Conservation (phyloP, 2,888 invertebrate species). For the Aethes cnicana region DNA sequence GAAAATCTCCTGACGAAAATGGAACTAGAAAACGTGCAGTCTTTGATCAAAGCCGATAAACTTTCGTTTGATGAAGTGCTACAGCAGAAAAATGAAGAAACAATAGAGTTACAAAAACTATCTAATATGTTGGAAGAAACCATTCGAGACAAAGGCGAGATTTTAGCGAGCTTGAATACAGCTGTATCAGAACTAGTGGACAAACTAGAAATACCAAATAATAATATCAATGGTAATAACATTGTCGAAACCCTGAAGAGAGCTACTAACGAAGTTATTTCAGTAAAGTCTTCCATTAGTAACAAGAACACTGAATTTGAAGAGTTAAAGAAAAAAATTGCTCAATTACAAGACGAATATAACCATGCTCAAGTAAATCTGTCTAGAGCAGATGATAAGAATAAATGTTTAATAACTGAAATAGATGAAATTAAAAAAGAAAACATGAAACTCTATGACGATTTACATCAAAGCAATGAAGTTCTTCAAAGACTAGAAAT, state of each 20-base stretch:
- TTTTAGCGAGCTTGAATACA: slow-evolving; percentile 44
- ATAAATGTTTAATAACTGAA: slow-evolving; percentile 39
- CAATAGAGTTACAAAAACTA: slow-evolving; percentile 35
- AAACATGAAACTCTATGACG: slow-evolving; percentile 41
- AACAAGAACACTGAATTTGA: slow-evolving; percentile 34
- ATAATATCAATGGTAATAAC: slow-evolving; percentile 38
- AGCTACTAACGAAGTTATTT: slow-evolving; percentile 43
- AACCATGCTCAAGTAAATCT: slow-evolving; percentile 40
- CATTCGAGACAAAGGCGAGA: slow-evolving; percentile 37
- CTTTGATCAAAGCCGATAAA: slow-evolving; percentile 35
- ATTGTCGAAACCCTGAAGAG: slow-evolving; percentile 50
- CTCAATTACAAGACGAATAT: slow-evolving; percentile 46
- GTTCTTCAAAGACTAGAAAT: slow-evolving; percentile 47
- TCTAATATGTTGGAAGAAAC: slow-evolving; percentile 34
- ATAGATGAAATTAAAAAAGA: slow-evolving; percentile 43
- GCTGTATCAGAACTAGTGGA: slow-evolving; percentile 42
- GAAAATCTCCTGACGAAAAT: slow-evolving; percentile 24
- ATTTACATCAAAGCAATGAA: slow-evolving; percentile 45
- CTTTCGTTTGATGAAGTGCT: slow-evolving; percentile 37
- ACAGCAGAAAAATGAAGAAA: slow-evolving; percentile 35
- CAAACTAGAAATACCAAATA: slow-evolving; percentile 39
- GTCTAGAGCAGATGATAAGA: slow-evolving; percentile 41
- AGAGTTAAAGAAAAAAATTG: slow-evolving; percentile 46
- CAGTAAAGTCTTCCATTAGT: slow-evolving; percentile 32
- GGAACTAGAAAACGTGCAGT: slow-evolving; percentile 37